Conservation (phyloP, 2,113 vertebrate species). For the Agapornis roseicollis region DNA sequence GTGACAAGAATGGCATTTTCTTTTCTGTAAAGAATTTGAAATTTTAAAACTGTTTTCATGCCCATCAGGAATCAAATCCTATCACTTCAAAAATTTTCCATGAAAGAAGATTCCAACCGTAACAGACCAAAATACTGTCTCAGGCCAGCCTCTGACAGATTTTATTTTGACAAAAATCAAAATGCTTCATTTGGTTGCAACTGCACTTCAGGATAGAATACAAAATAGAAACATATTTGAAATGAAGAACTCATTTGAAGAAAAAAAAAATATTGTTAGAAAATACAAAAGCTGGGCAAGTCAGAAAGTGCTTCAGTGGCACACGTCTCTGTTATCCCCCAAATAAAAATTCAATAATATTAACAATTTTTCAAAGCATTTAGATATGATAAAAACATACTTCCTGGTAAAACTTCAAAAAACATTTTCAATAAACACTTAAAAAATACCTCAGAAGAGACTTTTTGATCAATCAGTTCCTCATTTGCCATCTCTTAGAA, state of each 20-base stretch:
- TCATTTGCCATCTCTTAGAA: neutral
- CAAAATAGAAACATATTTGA: neutral
- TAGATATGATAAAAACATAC: neutral
- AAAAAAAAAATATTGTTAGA: neutral
- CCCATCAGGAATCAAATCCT: constrained; percentile 34
- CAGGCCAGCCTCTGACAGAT: constrained; percentile 28
- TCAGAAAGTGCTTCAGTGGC: neutral
- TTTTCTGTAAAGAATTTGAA: constrained; percentile 20
- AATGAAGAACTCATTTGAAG: neutral
- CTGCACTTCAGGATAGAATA: neutral
- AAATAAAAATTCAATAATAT: neutral
- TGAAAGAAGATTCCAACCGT: constrained; percentile 28
- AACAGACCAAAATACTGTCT: constrained; percentile 37
- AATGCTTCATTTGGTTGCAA: constrained; percentile 24
- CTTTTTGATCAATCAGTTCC: neutral
- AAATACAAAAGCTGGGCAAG: neutral
- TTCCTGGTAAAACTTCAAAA: neutral
- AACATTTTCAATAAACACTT: neutral
- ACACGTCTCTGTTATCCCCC: neutral
- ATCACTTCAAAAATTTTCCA: constrained; percentile 36
- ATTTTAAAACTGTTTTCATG: constrained; percentile 38
- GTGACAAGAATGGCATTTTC: constrained; percentile 28
- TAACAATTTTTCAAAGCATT: neutral
- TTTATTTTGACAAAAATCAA: constrained; percentile 50
- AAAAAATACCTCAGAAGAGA: neutral